Evolutionary conservation across 2,113 vertebrate species (phyloP).

Genomic region (Xiphophorus couchianus): DNA sequence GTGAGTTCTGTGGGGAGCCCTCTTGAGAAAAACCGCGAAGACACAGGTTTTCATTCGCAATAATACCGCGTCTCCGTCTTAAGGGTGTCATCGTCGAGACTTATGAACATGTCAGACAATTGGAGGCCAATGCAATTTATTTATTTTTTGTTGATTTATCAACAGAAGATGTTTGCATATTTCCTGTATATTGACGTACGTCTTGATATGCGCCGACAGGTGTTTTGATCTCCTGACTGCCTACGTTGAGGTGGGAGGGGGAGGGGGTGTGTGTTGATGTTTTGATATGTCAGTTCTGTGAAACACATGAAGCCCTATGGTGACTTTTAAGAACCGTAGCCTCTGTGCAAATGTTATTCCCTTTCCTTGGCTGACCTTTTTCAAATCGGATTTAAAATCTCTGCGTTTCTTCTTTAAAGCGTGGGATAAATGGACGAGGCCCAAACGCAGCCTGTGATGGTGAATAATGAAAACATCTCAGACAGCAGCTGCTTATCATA

Average conservation of each 20-base stretch:
- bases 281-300: constrained; percentile 44
- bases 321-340: constrained; percentile 16
- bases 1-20: constrained; percentile 22
- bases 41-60: constrained; percentile 8
- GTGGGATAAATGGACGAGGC: no score
- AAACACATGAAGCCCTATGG: constrained; percentile 34
- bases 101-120: background rate
- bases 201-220: background rate
- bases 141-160: constrained; percentile 4
- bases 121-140: background rate
- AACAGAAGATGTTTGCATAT: constrained; percentile 3
- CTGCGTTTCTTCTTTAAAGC: background rate
- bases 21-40: constrained; percentile 31
- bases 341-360: no score
- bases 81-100: background rate
- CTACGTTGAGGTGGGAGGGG: background rate
- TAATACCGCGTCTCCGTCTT: background rate
- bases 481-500: no score
- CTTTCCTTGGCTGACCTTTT: background rate
- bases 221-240: constrained; percentile 21
- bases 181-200: background rate
- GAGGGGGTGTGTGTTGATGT: constrained; percentile 13
- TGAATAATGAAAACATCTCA: no score
- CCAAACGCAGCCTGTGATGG: no score
- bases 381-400: background rate